A percentile compares a stretch with the other conserved stretches of the same genome.
Evolutionary conservation across 2,113 vertebrate species (phyloP).

Genomic region (Cavia porcellus): DNA sequence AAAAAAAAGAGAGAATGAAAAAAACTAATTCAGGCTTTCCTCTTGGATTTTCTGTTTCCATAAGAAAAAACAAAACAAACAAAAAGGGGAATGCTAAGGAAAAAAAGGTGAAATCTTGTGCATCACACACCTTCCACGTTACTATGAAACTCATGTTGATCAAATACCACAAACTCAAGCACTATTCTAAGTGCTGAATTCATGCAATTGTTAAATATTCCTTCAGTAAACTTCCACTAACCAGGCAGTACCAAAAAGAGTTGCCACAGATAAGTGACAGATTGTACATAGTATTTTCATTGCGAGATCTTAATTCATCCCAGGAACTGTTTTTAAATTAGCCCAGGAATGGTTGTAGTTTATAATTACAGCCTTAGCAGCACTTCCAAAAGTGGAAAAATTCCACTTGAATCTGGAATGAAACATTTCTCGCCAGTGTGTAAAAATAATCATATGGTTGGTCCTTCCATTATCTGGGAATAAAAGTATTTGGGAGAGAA

Average conservation of each 20-base stretch:
- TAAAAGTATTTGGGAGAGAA: not conserved
- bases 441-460: constrained; percentile 29
- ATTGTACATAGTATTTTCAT: constrained; percentile 19
- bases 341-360: constrained; percentile 24
- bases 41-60: not conserved
- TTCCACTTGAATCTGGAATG: constrained; percentile 4
- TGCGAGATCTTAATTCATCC: constrained; percentile 50
- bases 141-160: not conserved
- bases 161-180: not conserved
- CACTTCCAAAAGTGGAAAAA: constrained; percentile 27
- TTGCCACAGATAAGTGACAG: constrained; percentile 20
- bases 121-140: not conserved
- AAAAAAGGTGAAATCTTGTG: not conserved
- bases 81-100: not conserved
- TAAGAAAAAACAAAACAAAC: not conserved
- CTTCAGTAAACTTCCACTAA: not conserved
- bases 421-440: not conserved
- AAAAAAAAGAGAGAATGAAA: not conserved
- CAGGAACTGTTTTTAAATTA: constrained; percentile 48
- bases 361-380: constrained; percentile 32
- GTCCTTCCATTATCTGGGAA: not conserved
- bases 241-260: not conserved
- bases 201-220: not conserved
- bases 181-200: not conserved
- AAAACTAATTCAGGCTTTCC: not conserved